A percentile compares a stretch with the other conserved stretches of the same genome.
These are phyloP conservation scores for Myanophis thanlyinensis DNA, from an alignment of 2,113 vertebrate genomes.

Conservation along the genomic window DNA sequence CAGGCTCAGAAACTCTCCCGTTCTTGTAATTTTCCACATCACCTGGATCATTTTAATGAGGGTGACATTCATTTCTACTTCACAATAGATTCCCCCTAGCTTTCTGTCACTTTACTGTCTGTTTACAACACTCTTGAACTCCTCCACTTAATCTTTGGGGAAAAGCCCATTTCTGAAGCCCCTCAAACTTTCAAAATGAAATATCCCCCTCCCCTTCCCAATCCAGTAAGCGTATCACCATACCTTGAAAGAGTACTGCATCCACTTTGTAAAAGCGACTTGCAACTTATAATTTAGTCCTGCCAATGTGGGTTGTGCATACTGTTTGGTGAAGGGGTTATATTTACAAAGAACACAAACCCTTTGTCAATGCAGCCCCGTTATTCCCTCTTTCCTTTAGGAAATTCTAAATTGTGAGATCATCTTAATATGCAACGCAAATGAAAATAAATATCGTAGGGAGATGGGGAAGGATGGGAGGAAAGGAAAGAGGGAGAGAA, in stretches of 20 bases:
- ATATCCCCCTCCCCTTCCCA: fast-evolving
- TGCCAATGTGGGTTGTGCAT: neutral
- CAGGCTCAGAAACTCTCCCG: neutral
- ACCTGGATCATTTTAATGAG: too few relatives aligned
- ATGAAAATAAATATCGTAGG: neutral
- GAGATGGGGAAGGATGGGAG: neutral
- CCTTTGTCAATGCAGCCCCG: neutral
- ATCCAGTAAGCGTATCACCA: neutral
- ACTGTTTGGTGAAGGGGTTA: neutral
- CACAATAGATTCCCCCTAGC: neutral
- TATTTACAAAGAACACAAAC: neutral
- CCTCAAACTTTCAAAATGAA: neutral
- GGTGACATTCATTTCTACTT: neutral
- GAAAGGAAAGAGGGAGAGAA: neutral
- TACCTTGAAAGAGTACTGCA: too few relatives aligned
- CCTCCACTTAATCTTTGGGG: neutral
- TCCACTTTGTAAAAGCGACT: neutral
- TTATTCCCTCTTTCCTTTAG: neutral
- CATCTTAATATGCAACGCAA: neutral
- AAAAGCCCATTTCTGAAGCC: neutral
- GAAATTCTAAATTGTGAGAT: neutral
- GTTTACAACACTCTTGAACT: neutral
- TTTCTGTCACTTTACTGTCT: neutral
- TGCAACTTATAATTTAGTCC: neutral
- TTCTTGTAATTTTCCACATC: neutral